These are phyloP conservation scores for Minunthozetes semirufus DNA, from an alignment of 2,888 invertebrate species.

Conservation along the genomic window DNA sequence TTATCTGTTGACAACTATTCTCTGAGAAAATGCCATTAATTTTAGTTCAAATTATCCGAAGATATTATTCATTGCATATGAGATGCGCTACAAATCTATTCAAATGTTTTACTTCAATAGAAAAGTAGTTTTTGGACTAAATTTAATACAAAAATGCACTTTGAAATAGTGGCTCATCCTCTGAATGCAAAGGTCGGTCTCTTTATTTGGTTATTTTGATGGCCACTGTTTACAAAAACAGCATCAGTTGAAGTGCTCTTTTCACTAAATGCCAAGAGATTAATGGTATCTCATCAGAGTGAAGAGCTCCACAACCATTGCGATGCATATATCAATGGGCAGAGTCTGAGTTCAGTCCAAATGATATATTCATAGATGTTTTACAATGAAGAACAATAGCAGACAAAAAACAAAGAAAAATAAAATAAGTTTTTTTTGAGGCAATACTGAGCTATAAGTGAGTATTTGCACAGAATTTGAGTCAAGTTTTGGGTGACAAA, in stretches of 20 bases:
- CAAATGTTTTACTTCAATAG: neutral
- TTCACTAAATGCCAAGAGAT: conserved; percentile 2
- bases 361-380: conserved; percentile 4
- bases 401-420: neutral
- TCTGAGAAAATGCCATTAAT: too few relatives aligned
- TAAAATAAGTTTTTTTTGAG: neutral
- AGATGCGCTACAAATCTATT: too few relatives aligned
- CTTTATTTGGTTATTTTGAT: neutral
- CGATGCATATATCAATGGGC: neutral
- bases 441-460: neutral
- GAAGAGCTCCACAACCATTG: conserved; percentile 9
- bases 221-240: neutral
- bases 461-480: conserved; percentile 18
- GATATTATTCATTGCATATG: too few relatives aligned
- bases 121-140: too few relatives aligned
- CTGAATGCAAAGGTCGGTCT: neutral
- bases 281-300: conserved; percentile 27
- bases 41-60: too few relatives aligned
- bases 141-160: conserved; percentile 25
- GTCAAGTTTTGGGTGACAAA: conserved; percentile 21
- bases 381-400: conserved; percentile 11
- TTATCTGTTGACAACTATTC: too few relatives aligned
- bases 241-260: conserved; percentile 19
- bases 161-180: neutral
- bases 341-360: neutral